Base-by-base conservation (phyloP, 2,888 invertebrate genomes). In the Drosophila stalkeri region DNA sequence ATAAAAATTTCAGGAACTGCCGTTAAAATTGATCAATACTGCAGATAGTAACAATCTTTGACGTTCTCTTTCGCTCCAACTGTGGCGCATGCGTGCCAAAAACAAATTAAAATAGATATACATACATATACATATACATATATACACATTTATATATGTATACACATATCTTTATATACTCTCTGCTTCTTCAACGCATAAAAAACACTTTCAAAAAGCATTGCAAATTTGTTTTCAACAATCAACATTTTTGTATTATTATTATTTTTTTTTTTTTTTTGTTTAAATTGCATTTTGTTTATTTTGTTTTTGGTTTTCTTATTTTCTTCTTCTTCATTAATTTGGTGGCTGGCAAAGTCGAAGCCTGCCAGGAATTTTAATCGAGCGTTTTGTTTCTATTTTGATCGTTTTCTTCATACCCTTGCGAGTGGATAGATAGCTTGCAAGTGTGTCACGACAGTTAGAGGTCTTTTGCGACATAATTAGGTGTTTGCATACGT, bases 341-440 rank as follows among this genome's bases (percentile, higher is more conserved):
- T 79, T 84, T 72, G 41, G 35, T 60, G 8, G 33, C 52, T 69
- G 44, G n/a, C 60, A 74, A 59, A 49, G 35, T 56, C 37, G 69
- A 49, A 41, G 55, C 57, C 35, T 68, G 65, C 46, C 79, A 69
- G 71, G 82, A 87, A 83, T 83, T 85, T 87, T 64, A 83, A 83
- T 75, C 54, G 56, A 54, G 33, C 3, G 57, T 62, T 49, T 44
- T n/a, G 41, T 56, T 56, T 16, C 20, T 33, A 39, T 60, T 33
- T 65, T 37, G 64, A 41, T 55, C 44, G 11, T 68, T 64, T 61
- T 52, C 27, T 61, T 68, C 20, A 75, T 55, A 70, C 65, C 20
- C 65, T 65, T 33, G 65, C 65, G 11, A 14, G 11, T 39, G 52
- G 66, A 8, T 39, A 16, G 23, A 23, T 20, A 35, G 52, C 20